phyloP scores from a whole-genome alignment of 2,113 vertebrate species.

The Pardalotus punctatus region DNA sequence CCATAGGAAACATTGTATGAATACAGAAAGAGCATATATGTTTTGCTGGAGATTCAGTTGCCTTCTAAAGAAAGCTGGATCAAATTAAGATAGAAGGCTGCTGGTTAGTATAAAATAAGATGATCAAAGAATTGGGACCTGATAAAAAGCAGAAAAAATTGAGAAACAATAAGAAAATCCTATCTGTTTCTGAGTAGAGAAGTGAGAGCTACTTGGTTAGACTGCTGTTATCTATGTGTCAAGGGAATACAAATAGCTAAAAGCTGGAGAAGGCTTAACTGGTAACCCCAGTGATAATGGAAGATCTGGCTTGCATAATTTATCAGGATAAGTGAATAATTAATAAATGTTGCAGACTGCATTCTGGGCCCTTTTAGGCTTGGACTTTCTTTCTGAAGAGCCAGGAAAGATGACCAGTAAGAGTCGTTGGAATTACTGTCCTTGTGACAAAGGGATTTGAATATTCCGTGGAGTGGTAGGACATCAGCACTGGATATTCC shows the following conservation, averaged over 20 bases:
- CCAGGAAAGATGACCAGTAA: neutral
- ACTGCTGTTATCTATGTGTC: neutral
- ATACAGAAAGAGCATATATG: neutral
- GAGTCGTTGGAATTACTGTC: neutral
- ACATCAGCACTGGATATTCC: neutral
- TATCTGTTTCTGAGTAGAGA: neutral
- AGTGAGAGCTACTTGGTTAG: neutral
- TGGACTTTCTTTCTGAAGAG: neutral
- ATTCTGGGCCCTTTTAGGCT: neutral
- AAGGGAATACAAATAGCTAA: neutral
- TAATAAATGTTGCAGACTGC: neutral
- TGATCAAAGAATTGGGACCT: neutral
- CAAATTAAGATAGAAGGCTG: neutral
- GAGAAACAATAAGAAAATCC: neutral
- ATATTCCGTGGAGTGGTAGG: neutral
- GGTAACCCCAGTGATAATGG: neutral
- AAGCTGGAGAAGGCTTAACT: neutral
- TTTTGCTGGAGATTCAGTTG: neutral
- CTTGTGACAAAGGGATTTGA: neutral
- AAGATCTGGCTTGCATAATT: constrained; percentile 5
- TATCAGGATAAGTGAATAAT: neutral
- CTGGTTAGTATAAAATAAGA: neutral
- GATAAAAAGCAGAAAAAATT: neutral
- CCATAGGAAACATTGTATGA: neutral
- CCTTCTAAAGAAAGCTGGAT: neutral